Evolutionary conservation across 2,888 invertebrate species (phyloP).

Genomic region (Eupithecia abbreviata): DNA sequence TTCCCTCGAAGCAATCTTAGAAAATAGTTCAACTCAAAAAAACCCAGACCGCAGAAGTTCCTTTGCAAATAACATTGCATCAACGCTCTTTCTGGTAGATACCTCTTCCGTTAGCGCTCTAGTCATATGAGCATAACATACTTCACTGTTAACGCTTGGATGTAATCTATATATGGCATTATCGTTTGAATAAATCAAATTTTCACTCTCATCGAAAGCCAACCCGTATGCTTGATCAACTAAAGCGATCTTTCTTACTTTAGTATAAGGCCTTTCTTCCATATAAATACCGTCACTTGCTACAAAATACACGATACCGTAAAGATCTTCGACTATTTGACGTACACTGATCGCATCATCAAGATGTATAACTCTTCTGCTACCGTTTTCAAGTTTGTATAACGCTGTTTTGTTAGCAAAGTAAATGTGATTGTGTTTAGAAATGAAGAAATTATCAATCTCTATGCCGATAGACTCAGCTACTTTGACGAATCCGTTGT

Average conservation of each 20-base stretch:
- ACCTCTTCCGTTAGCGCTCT: background rate
- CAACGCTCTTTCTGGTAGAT: background rate
- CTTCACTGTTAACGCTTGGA: background rate
- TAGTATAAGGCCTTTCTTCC: constrained; percentile 53
- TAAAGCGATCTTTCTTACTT: constrained; percentile 58
- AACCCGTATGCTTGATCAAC: constrained; percentile 65
- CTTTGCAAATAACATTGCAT: background rate
- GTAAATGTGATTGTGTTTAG: constrained; percentile 63
- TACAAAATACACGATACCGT: constrained; percentile 68
- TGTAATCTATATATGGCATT: constrained; percentile 9
- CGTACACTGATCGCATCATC: constrained; percentile 60
- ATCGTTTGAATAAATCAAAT: constrained; percentile 64
- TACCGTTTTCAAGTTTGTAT: constrained; percentile 62
- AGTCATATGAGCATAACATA: background rate
- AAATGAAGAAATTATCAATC: constrained; percentile 67
- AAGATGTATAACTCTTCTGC: constrained; percentile 51
- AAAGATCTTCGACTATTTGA: constrained; percentile 68
- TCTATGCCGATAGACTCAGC: constrained; percentile 64
- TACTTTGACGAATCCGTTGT: constrained; percentile 62
- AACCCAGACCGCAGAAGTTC: background rate
- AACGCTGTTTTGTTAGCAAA: constrained; percentile 71
- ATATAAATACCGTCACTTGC: constrained; percentile 63
- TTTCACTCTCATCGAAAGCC: constrained; percentile 66
- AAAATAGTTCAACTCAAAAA: background rate
- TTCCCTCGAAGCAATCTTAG: background rate